phyloP scores from a whole-genome alignment of 2,113 vertebrate species.

The Mixornis gularis region DNA sequence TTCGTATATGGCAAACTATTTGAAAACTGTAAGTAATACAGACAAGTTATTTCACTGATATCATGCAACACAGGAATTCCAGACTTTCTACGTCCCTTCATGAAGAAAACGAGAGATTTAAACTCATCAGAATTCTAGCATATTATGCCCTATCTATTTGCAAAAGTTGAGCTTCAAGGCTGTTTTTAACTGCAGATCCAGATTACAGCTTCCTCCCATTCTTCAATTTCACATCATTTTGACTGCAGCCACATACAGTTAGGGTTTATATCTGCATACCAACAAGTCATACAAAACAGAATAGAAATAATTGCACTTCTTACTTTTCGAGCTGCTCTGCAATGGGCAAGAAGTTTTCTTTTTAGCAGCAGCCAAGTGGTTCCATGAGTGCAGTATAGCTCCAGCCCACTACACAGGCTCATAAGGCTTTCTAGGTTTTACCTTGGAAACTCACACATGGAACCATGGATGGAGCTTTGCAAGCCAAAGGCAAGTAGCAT shows the following conservation, averaged over 20 bases:
- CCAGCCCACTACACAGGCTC: background rate
- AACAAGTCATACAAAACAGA: background rate
- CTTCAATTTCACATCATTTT: background rate
- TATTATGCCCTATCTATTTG: background rate
- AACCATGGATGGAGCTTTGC: rapidly evolving
- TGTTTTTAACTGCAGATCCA: background rate
- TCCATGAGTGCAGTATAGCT: background rate
- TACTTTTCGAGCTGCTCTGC: background rate
- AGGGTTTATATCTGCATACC: background rate
- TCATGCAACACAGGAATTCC: background rate
- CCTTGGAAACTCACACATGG: background rate
- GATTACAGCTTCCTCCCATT: background rate
- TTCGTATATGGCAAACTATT: background rate
- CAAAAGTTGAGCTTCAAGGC: background rate
- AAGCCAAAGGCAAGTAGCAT: background rate
- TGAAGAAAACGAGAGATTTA: background rate
- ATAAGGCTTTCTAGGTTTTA: background rate
- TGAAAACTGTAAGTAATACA: background rate
- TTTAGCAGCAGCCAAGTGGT: background rate
- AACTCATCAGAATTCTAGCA: background rate
- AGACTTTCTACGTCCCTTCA: background rate
- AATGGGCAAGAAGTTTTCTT: background rate
- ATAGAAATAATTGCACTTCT: background rate
- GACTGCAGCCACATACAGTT: background rate
- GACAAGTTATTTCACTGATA: background rate